Percentiles rank a stretch among this genome's conserved stretches.
Evolutionary conservation across 2,113 vertebrate genomes (phyloP).

Genomic region (Osmerus mordax): DNA sequence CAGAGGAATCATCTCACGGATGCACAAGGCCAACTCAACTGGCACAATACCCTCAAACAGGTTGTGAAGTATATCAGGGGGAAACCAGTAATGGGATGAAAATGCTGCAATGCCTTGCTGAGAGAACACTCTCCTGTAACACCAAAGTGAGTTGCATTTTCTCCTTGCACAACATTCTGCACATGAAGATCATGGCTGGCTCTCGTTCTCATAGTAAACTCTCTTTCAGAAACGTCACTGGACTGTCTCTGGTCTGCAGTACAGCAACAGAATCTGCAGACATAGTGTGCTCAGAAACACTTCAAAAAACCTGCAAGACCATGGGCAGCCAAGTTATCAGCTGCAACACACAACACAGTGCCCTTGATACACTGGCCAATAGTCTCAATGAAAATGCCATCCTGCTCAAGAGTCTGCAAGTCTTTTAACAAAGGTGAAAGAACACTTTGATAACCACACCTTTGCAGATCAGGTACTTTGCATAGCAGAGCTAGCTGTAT

Average conservation of each 20-base stretch:
- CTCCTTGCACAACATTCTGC: slow-evolving; percentile 22
- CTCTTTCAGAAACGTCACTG: slow-evolving; percentile 23
- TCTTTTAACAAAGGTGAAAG: neutral
- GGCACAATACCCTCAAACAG: slow-evolving; percentile 39
- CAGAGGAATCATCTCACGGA: slow-evolving; percentile 2
- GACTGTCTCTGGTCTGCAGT: slow-evolving; percentile 30
- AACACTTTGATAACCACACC: no score
- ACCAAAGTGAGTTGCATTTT: neutral
- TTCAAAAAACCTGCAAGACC: neutral
- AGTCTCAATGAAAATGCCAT: neutral
- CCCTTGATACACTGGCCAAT: neutral
- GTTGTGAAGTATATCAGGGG: slow-evolving; percentile 18
- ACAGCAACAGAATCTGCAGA: slow-evolving; percentile 6
- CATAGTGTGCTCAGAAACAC: slow-evolving; percentile 4
- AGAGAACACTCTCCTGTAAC: slow-evolving; percentile 18
- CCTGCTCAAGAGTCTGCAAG: neutral
- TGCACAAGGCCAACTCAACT: slow-evolving; percentile 30
- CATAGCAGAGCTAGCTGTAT: neutral
- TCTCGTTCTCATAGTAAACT: slow-evolving; percentile 25
- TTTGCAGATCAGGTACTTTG: neutral
- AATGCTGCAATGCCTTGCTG: neutral
- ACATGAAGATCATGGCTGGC: slow-evolving; percentile 25
- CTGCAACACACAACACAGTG: neutral
- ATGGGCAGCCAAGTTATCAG: neutral
- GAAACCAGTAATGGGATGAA: slow-evolving; percentile 13